These are phyloP conservation scores for Thripadectes ignobilis DNA, from an alignment of 2,797 vertebrate species.

Conservation along the genomic window DNA sequence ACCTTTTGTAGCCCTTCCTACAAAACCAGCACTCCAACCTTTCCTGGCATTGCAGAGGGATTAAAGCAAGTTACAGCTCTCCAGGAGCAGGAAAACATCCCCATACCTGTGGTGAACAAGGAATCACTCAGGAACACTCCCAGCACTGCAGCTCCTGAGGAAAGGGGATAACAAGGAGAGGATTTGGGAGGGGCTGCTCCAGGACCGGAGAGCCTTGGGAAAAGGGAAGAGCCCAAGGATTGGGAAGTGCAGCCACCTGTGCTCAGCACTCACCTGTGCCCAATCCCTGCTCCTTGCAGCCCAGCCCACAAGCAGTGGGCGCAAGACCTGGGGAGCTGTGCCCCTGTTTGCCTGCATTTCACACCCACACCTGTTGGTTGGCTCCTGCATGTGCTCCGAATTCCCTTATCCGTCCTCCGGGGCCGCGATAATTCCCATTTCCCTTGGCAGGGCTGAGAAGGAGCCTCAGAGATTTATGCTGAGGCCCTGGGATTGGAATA, in stretches of 20 bases:
- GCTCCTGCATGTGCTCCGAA: background rate
- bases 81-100: background rate
- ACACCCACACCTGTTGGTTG: background rate
- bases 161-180: background rate
- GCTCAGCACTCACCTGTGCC: background rate
- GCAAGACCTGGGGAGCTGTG: background rate
- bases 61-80: background rate
- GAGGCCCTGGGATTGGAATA: slow-evolving; percentile 33
- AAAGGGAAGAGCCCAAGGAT: background rate
- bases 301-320: background rate
- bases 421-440: background rate
- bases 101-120: background rate
- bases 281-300: fast-evolving
- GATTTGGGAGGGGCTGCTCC: background rate
- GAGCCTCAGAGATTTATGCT: background rate
- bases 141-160: background rate
- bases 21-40: background rate
- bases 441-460: background rate
- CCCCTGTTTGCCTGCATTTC: background rate
- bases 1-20: no score
- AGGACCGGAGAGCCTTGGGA: background rate
- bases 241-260: background rate
- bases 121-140: background rate
- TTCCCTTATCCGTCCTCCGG: background rate
- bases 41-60: background rate